Percentiles rank a stretch among this genome's conserved stretches.
These are phyloP conservation scores for Poeciliopsis presidionis DNA, from an alignment of 2,797 vertebrate species.

Conservation along the genomic window DNA sequence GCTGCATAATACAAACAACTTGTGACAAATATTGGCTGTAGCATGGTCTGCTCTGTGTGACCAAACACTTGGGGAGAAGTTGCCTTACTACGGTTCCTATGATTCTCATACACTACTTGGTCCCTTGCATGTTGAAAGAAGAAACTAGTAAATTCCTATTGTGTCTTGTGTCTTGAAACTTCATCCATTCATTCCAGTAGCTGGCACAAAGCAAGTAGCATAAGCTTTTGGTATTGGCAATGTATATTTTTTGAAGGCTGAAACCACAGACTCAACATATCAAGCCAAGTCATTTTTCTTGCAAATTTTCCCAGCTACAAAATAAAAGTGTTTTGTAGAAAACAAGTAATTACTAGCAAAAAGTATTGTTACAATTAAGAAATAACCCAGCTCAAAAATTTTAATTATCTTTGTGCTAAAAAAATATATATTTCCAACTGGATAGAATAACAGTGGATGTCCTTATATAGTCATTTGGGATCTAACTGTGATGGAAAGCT, in stretches of 20 bases:
- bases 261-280: background rate
- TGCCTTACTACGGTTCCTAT: background rate
- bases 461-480: background rate
- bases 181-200: background rate
- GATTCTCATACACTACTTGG: background rate
- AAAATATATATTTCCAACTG: no score
- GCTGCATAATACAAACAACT: background rate
- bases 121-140: background rate
- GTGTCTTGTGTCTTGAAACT: background rate
- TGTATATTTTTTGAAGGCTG: background rate
- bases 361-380: background rate
- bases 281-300: background rate
- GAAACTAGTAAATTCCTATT: background rate
- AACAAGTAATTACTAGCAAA: background rate
- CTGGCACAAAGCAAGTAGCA: background rate
- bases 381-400: background rate
- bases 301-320: background rate
- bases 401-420: background rate
- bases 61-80: background rate
- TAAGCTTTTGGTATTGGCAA: background rate
- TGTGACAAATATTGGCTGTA: background rate
- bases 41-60: background rate
- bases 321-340: no score
- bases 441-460: background rate
- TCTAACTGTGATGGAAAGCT: background rate